A percentile compares a stretch with the other conserved stretches of the same genome.
Conservation (phyloP, 1,140 invertebrate species). For the Pogonomyrmex barbatus region DNA sequence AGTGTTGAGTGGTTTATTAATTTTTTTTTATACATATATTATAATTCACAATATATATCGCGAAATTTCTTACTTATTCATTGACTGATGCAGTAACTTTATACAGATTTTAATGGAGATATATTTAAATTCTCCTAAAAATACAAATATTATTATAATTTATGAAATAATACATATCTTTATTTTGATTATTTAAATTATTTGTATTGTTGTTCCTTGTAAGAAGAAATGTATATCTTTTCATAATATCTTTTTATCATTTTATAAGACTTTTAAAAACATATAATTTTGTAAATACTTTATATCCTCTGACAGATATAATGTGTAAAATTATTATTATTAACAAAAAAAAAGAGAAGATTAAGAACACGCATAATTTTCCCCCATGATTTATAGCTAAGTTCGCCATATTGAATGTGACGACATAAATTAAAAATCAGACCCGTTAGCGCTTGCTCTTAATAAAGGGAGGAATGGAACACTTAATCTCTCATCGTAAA, state of each 20-base stretch:
- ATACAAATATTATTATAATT: not conserved
- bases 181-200: not conserved
- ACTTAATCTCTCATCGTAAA: constrained; percentile 30
- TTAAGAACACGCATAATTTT: not conserved
- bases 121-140: not conserved
- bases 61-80: too few species aligned
- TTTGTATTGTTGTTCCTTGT: not conserved
- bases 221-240: not conserved
- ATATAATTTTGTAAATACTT: not conserved
- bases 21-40: too few species aligned
- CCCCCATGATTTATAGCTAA: not conserved
- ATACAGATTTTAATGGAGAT: not conserved
- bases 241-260: not conserved
- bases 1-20: too few species aligned
- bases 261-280: not conserved
- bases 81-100: too few species aligned
- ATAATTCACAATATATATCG: too few species aligned
- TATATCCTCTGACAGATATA: not conserved
- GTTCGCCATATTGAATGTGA: not conserved
- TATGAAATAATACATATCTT: not conserved
- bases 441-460: not conserved
- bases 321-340: not conserved
- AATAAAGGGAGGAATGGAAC: not conserved
- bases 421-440: constrained; percentile 15
- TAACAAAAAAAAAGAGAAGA: not conserved